Percentiles rank a stretch among this genome's conserved stretches.
These are phyloP conservation scores for Albula glossodonta DNA, from an alignment of 2,113 vertebrate genomes.

Conservation along the genomic window DNA sequence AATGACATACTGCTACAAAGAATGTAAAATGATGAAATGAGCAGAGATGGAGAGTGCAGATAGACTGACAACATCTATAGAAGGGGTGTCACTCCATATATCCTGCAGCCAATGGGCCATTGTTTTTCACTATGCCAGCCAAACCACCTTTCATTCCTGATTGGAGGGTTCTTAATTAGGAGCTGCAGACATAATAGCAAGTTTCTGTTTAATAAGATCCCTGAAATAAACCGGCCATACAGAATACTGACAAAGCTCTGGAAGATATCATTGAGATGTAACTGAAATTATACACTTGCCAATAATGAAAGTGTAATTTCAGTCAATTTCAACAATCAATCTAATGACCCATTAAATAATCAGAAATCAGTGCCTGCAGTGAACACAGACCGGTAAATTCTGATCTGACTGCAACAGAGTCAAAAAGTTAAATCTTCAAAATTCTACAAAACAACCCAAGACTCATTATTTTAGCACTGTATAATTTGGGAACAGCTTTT, in stretches of 20 bases:
- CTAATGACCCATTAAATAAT: not conserved
- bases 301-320: not conserved
- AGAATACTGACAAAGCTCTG: not conserved
- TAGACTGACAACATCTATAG: not conserved
- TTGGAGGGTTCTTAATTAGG: not conserved
- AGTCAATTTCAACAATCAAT: not conserved
- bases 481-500: too few species aligned
- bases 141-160: not conserved
- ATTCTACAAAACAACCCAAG: too few species aligned
- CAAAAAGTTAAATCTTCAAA: too few species aligned
- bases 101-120: not conserved
- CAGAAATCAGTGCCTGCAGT: not conserved
- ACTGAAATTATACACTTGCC: not conserved
- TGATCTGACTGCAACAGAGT: too few species aligned
- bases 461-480: too few species aligned
- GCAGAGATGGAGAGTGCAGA: not conserved
- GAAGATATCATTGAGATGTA: not conserved
- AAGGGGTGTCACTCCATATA: not conserved
- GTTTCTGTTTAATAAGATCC: not conserved
- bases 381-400: not conserved
- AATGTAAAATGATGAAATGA: not conserved
- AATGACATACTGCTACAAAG: not conserved
- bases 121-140: not conserved
- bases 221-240: not conserved
- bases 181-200: not conserved